Conservation (phyloP, 2,888 invertebrate species). For the Chloroclysta siterata region DNA sequence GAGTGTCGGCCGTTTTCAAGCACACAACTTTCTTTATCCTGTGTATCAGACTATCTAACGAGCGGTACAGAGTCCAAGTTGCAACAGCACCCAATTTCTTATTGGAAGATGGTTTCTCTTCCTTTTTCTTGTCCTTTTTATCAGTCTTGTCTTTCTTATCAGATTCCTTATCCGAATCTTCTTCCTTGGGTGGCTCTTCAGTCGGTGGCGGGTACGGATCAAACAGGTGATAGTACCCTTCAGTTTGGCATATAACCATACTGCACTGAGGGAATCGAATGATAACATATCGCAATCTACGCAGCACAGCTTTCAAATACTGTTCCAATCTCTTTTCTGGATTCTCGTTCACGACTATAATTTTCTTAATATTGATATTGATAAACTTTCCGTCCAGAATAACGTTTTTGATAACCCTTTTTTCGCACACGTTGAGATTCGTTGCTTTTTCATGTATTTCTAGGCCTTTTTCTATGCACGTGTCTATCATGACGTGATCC, state of each 20-base stretch:
- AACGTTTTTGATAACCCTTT: constrained; percentile 86
- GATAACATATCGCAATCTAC: constrained; percentile 82
- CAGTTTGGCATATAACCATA: constrained; percentile 83
- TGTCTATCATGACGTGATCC: constrained; percentile 86
- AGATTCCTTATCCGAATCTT: constrained; percentile 21
- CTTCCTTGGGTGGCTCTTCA: constrained; percentile 45
- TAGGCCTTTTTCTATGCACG: constrained; percentile 85
- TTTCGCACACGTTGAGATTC: constrained; percentile 81
- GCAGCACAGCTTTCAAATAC: constrained; percentile 70
- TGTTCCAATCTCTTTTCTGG: constrained; percentile 72
- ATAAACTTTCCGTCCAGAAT: constrained; percentile 87
- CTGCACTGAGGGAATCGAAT: constrained; percentile 84
- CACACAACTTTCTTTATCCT: constrained; percentile 60
- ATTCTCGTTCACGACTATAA: constrained; percentile 81
- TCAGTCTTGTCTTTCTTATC: constrained; percentile 15
- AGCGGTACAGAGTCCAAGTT: constrained; percentile 77
- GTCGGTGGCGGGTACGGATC: constrained; percentile 83
- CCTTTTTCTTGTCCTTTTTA: constrained; percentile 20
- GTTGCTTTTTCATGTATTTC: constrained; percentile 84
- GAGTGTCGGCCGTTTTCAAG: constrained; percentile 51
- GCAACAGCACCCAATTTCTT: constrained; percentile 58
- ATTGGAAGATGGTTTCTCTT: constrained; percentile 20
- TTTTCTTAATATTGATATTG: constrained; percentile 84
- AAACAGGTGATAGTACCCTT: constrained; percentile 86
- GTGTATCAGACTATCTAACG: constrained; percentile 61